Conservation (phyloP, 2,113 vertebrate genomes). For the Strigops habroptila region DNA sequence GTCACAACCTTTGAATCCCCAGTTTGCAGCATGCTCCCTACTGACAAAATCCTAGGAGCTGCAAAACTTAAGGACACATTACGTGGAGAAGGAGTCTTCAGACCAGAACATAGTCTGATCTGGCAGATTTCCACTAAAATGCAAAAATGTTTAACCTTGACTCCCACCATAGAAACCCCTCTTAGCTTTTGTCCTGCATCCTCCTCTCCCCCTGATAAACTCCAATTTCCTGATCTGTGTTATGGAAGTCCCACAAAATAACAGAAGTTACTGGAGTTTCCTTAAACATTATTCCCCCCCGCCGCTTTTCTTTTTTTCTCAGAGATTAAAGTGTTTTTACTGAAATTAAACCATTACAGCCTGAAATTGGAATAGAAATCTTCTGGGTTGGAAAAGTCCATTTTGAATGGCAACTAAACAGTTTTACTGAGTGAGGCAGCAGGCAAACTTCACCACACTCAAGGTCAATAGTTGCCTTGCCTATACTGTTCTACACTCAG, state of each 20-base stretch:
- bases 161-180: not conserved
- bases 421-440: not conserved
- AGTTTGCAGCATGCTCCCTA: not conserved
- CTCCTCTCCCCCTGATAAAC: not conserved
- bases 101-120: not conserved
- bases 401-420: not conserved
- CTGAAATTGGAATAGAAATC: not conserved
- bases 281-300: not conserved
- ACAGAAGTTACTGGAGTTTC: not conserved
- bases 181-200: not conserved
- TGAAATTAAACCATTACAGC: not conserved
- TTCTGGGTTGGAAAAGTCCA: not conserved
- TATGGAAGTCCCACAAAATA: not conserved
- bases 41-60: not conserved
- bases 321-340: not conserved
- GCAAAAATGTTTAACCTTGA: not conserved
- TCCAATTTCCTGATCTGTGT: not conserved
- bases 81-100: not conserved
- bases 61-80: not conserved
- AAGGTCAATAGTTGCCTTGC: not conserved
- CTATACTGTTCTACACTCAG: not conserved
- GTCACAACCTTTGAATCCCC: accelerated
- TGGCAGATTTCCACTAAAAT: not conserved
- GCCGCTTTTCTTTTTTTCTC: not conserved
- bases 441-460: not conserved